Conservation (phyloP, 2,888 invertebrate species). For the Aphodius granarius region DNA sequence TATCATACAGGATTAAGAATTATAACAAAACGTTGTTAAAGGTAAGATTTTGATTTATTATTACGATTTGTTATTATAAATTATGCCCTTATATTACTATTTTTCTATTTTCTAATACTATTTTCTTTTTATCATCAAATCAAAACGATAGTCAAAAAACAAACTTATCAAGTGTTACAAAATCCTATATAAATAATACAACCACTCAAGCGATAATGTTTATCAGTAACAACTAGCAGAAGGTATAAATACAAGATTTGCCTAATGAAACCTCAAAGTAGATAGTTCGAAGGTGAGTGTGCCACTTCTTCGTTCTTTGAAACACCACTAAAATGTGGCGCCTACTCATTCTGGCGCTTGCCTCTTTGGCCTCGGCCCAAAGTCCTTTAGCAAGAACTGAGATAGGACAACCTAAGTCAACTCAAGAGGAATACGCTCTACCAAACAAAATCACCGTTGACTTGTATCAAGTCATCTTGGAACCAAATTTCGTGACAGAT, state of each 20-base stretch:
- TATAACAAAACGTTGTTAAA: no score
- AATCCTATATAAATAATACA: not conserved
- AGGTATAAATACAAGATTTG: not conserved
- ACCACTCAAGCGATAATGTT: not conserved
- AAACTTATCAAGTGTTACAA: not conserved
- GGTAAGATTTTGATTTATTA: no score
- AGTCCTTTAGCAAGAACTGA: not conserved
- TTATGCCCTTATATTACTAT: no score
- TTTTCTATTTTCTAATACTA: no score
- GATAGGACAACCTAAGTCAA: conserved; percentile 3
- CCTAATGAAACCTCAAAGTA: not conserved
- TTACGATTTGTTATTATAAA: no score
- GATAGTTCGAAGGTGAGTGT: not conserved
- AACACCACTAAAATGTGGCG: not conserved
- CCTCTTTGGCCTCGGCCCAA: not conserved
- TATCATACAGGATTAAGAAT: no score
- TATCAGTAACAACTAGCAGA: not conserved
- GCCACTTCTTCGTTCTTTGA: not conserved
- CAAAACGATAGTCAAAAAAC: not conserved
- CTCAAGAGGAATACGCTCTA: conserved; percentile 18
- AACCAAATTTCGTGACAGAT: conserved; percentile 18
- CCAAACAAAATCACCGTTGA: not conserved
- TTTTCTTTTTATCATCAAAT: not conserved
- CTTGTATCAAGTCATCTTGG: conserved; percentile 14
- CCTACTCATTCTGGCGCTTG: not conserved